Evolutionary conservation across 2,113 vertebrate species (phyloP), one percentile per base, ranked within the genome.

Genomic region (Phocoena sinus): DNA sequence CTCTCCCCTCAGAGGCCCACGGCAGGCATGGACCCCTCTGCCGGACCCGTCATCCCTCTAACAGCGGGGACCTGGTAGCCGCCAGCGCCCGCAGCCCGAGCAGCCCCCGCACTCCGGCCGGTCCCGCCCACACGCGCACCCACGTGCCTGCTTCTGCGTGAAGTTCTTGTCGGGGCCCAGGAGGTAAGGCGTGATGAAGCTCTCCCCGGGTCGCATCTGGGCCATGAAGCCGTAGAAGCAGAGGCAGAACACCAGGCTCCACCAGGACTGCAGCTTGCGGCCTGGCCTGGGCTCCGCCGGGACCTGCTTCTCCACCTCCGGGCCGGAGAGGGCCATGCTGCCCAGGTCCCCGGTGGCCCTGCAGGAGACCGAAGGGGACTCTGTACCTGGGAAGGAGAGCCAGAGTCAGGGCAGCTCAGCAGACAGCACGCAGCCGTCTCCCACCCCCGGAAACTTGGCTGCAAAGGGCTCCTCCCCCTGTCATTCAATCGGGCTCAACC

Each of bases 151-250:
- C 33, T 98, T 21, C 33, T 50, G 96, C 6, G 99, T 99, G 98
- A 99, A 99, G 98, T 99, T 99, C 98, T 99, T 99, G 92, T 98
- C 98, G 0, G 92, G 0, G 63, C 99, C 98, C 93, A 99, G 98
- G 13, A 99, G 98, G 91, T 98, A 98, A 0, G 99, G 99, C 0
- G 99, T 99, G 70, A 99, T 99, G 97, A 99, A 99, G 28, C 99
- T 98, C 95, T 99, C 99, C 4, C 99, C 99, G 0, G 99, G 99
- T 81, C 98, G 99, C 47, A 99, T 94, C 65, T 99, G 99, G 0
- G 97, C 79, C 99, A 99, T 98, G 96, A 99, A 99, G 65, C 99
- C 99, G 0, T 99, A 99, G 95, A 99, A 98, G 87, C 99, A 99
- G 70, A 99, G 97, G 86, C 98, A 99, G 63, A 98, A 87, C 10